Evolutionary conservation across 2,113 vertebrate species (phyloP).

Genomic region (Leptobrachium leishanense): DNA sequence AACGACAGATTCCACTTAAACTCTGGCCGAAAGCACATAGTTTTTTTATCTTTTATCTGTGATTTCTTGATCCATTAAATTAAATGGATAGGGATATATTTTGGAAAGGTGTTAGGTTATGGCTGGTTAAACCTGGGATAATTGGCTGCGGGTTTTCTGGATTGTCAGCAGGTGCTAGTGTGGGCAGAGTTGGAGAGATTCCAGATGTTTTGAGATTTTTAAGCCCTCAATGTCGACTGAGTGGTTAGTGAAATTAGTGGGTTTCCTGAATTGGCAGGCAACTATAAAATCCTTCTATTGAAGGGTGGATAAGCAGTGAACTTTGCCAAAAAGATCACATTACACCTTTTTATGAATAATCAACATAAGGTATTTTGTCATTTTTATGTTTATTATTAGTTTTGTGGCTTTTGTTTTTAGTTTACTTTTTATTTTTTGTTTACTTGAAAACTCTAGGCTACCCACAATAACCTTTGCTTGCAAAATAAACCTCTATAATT

Average conservation of each 20-base stretch:
- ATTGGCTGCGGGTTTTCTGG: conserved; percentile 55
- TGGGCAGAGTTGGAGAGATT: conserved; percentile 48
- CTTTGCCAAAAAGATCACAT: neutral
- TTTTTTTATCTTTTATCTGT: too few relatives aligned
- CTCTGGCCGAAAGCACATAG: too few relatives aligned
- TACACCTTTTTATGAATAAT: neutral
- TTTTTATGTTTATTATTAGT: neutral
- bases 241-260: conserved; percentile 50
- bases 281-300: conserved; percentile 18
- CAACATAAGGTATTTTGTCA: too few relatives aligned
- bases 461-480: too few relatives aligned
- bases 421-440: neutral
- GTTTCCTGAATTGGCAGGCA: conserved; percentile 45
- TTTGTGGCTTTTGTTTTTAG: neutral
- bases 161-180: conserved; percentile 54
- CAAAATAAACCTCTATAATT: too few relatives aligned
- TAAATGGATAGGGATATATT: too few relatives aligned
- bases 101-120: neutral
- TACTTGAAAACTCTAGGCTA: neutral
- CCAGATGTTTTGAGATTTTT: conserved; percentile 54
- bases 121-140: conserved; percentile 42
- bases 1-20: too few relatives aligned
- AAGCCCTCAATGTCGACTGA: conserved; percentile 49
- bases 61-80: too few relatives aligned
- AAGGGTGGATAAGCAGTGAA: conserved; percentile 3